A percentile compares a stretch with the other conserved stretches of the same genome.
Conservation (phyloP, 2,888 invertebrate species). For the Andrena marginata region DNA sequence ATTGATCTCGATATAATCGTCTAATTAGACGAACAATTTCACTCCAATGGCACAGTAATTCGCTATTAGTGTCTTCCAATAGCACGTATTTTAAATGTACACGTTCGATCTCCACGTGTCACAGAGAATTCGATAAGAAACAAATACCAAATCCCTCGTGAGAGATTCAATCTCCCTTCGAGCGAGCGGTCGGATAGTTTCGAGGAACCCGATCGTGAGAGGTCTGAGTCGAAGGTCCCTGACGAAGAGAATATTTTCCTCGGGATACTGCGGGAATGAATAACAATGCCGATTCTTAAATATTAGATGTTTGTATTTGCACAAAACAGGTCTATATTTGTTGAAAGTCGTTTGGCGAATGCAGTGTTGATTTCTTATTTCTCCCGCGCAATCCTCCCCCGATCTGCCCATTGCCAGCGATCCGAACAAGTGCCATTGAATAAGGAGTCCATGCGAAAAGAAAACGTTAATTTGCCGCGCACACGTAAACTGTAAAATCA, state of each 20-base stretch:
- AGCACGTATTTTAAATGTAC: no score
- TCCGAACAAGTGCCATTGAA: neutral
- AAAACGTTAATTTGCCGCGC: no score
- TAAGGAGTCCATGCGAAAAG: no score
- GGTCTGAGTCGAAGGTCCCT: neutral
- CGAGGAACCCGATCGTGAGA: neutral
- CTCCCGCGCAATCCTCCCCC: neutral
- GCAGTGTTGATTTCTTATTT: neutral
- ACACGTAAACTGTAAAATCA: no score
- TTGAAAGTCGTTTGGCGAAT: neutral
- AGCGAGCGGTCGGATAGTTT: constrained; percentile 30
- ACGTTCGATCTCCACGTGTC: constrained; percentile 5
- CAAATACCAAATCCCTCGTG: constrained; percentile 43
- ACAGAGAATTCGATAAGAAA: constrained; percentile 44
- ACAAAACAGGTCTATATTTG: neutral
- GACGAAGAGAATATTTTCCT: constrained; percentile 23
- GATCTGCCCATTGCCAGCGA: neutral
- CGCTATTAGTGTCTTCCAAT: no score
- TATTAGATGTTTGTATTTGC: neutral
- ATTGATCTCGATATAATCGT: no score
- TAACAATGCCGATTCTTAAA: neutral
- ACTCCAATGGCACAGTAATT: no score
- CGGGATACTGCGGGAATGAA: neutral
- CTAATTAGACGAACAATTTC: no score
- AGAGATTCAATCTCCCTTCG: constrained; percentile 14